These are phyloP conservation scores for Urocolius indicus DNA, from an alignment of 2,113 vertebrate genomes.

Conservation along the genomic window DNA sequence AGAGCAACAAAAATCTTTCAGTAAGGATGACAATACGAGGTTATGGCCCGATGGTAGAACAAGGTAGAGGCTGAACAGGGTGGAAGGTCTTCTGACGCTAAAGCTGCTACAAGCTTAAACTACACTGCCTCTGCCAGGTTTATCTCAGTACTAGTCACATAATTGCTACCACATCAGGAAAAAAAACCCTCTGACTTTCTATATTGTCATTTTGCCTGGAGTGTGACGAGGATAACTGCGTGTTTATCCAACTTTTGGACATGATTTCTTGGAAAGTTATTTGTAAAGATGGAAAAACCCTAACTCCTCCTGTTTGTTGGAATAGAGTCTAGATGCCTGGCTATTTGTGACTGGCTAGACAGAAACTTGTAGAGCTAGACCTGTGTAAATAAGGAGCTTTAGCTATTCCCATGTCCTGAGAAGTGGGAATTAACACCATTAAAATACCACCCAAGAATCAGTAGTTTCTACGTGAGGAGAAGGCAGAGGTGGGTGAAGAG, in stretches of 20 bases:
- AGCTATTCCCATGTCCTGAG: background rate
- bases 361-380: background rate
- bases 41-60: background rate
- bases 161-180: background rate
- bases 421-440: background rate
- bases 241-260: background rate
- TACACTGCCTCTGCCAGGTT: background rate
- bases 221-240: background rate
- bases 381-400: background rate
- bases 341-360: background rate
- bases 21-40: background rate
- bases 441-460: background rate
- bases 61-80: background rate
- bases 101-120: background rate
- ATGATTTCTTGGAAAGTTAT: background rate
- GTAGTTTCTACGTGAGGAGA: background rate
- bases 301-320: background rate
- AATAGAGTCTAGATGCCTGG: background rate
- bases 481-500: background rate
- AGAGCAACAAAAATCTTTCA: background rate
- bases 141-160: background rate
- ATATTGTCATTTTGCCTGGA: background rate
- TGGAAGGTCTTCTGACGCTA: background rate
- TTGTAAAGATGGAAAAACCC: background rate
- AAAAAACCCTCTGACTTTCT: background rate